Base-by-base conservation (phyloP, 2,113 vertebrate genomes). In the Hypocryptadius cinnamomeus region DNA sequence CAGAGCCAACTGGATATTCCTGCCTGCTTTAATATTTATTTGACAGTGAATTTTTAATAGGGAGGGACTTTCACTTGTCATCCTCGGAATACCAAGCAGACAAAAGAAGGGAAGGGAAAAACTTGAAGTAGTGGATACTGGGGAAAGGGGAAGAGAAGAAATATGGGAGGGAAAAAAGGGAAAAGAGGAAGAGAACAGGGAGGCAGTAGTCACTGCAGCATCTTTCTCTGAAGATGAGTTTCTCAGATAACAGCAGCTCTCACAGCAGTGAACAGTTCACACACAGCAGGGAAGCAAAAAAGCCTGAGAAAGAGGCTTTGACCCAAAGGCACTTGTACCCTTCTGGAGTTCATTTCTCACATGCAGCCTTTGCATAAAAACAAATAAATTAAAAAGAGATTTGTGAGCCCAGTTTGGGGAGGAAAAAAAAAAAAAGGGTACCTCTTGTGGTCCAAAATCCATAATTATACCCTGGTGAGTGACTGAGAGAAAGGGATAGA, bases 21-120 rank as follows among this genome's bases (percentile, higher is more conserved):
- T n/a, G 5, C 23, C 24, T 47, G 33, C 48, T 90, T 92, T 94
- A 94, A 90, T 96, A 92, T 90, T 90, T 92, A 92, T 92, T 93
- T 86, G 60, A 44, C 61, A 86, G 68, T 85, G 68, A 80, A 90
- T 87, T 95, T 96, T 96, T 94, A 85, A 90, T 93, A 83, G 40
- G 50, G 59, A 60, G 50, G 44, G 60, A 74, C 64, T 79, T 95
- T 79, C 37, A 39, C 16, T 60, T 85, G 31, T 71, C 60, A 69
- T 69, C 68, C 61, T 68, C 28, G 40, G 71, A 92, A 89, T 91
- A 56, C 31, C 82, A 83, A 64, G 27, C 8, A 18, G 37, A 53
- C 21, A 53, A 63, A 89, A 69, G 80, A 64, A 91, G 22, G 59
- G 27, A 60, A 74, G 44, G 23, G 37, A 35, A 24, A 85, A 70